These are phyloP conservation scores for Neodontobutis hainanensis DNA, from an alignment of 2,113 vertebrate genomes.

Conservation along the genomic window DNA sequence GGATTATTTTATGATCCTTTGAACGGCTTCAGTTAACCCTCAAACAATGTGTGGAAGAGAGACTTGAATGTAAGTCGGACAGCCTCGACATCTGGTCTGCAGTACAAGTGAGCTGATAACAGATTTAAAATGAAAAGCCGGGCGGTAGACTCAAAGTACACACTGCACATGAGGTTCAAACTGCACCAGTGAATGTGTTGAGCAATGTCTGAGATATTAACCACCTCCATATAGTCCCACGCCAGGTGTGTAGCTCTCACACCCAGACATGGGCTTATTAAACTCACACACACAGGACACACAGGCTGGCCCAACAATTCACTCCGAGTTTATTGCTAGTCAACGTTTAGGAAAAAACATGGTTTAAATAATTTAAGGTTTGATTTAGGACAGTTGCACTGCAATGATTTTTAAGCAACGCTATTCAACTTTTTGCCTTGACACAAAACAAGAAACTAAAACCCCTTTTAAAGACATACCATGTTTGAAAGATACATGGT, in stretches of 20 bases:
- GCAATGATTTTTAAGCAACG: too few relatives aligned
- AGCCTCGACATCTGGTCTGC: conserved; percentile 4
- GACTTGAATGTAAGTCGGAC: neutral
- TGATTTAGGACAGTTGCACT: too few relatives aligned
- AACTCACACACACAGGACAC: conserved; percentile 12
- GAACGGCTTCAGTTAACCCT: neutral
- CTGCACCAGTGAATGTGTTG: neutral
- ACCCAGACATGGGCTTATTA: neutral
- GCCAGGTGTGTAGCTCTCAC: conserved; percentile 46
- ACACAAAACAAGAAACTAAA: too few relatives aligned
- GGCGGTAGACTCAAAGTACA: conserved; percentile 39
- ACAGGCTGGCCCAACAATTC: conserved; percentile 24
- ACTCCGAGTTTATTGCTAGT: too few relatives aligned
- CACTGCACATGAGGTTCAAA: conserved; percentile 7
- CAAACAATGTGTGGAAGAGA: neutral
- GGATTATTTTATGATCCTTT: neutral
- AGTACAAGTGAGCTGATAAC: neutral
- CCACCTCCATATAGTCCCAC: neutral
- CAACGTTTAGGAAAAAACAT: too few relatives aligned
- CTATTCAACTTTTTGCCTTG: too few relatives aligned
- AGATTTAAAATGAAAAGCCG: conserved; percentile 1
- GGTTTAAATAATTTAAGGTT: too few relatives aligned
- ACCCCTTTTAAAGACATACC: too few relatives aligned
- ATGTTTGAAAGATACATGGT: too few relatives aligned
- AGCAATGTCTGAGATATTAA: conserved; percentile 16